Base-by-base conservation (phyloP, 1,140 invertebrate species). In the Coboldia fuscipes region DNA sequence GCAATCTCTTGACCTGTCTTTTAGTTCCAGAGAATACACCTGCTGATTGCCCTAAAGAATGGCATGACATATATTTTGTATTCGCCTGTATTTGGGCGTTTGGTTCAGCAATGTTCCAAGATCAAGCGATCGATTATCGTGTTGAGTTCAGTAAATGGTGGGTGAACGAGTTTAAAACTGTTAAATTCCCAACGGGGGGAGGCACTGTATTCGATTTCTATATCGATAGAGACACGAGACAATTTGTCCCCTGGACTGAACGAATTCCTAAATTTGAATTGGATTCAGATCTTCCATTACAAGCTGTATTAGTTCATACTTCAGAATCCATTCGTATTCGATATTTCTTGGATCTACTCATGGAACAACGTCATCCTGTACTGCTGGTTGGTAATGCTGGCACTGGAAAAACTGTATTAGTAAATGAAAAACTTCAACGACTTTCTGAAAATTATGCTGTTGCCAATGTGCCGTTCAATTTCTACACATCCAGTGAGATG, bases 81-180 rank as follows among this genome's bases (percentile, higher is more conserved):
- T 97, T 97, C 61, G 80, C 82, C 21, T 79, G 78, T 45, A 73
- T 96, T 28, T 97, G 90, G 90, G 88, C 89, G 1, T 97, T 96
- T 62, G 90, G 90, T 15, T 85, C 88, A 16, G 75, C 83, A 10
- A 79, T 93, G 67, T 92, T 84, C 56, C 86, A 90, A 50, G 89
- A 94, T 63, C 84, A 86, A 56, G 75, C 74, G 42, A 58, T 72
- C 33, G 72, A 76, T 50, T 67, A 66, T 50, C 55, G 65, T 47
- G 54, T 65, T 38, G 65, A 97, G 54, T 97, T 94, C 51, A 86
- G 82, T 8, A 94, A 96, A 64, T 97, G 90, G 90, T 97, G 86
- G 83, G 59, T 76, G 3, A 89, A 84, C 50, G 90, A 97, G 56
- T 97, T 94, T 54, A 96, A 96, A 57, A 80, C 76, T 27, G 65